Conservation (phyloP, 92 coral and sea anemone genomes). For the Porites evermanni region DNA sequence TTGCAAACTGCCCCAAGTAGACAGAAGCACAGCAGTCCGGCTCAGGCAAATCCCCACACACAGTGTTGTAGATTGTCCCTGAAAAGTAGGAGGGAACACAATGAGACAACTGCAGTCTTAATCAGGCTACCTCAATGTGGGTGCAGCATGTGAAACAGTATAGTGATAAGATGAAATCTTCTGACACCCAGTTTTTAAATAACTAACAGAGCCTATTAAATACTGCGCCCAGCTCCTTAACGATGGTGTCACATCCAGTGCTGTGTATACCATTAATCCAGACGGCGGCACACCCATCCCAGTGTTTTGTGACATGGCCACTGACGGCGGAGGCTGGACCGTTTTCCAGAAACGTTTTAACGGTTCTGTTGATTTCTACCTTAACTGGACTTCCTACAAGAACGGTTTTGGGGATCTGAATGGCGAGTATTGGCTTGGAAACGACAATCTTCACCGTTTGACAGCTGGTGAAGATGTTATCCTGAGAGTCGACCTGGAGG, state of each 20-base stretch:
- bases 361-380: conserved; percentile 45
- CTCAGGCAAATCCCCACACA: too few species aligned
- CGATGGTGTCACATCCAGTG: conserved; percentile 28
- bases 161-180: too few species aligned
- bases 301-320: conserved; percentile 60
- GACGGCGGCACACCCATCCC: conserved; percentile 45
- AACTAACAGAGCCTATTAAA: not conserved
- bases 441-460: conserved; percentile 55
- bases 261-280: conserved; percentile 48
- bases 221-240: conserved; percentile 21
- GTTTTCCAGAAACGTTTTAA: conserved; percentile 52
- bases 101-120: too few species aligned
- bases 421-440: conserved; percentile 65
- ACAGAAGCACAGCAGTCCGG: too few species aligned
- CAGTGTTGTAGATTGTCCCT: too few species aligned
- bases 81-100: too few species aligned
- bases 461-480: conserved; percentile 4
- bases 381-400: conserved; percentile 52
- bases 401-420: conserved; percentile 53
- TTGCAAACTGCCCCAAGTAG: too few species aligned
- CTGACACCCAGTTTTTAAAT: not conserved
- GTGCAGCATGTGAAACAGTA: too few species aligned
- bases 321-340: conserved; percentile 68
- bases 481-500: conserved; percentile 58
- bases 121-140: too few species aligned